Evolutionary conservation across 2,888 invertebrate species (phyloP), one percentile per base, ranked within the genome.

Genomic region (Frankliniella fusca): DNA sequence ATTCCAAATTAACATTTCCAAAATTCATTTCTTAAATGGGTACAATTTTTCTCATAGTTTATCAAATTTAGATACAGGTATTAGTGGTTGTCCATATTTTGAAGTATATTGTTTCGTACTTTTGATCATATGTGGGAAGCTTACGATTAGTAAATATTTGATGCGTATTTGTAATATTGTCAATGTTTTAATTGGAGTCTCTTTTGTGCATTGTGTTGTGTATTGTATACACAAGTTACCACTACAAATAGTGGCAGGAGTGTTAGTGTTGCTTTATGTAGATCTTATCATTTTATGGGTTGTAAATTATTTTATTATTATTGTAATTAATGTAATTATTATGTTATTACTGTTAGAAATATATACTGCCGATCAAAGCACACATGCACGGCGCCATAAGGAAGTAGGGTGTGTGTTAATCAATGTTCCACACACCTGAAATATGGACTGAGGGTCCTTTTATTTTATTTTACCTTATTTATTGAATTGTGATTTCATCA

Each of bases 271-370:
- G 70, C 70, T 76, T 76, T 76, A 76, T 23, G 23, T 76, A 76
- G 70, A 76, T 76, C 70, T 76, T 76, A 12, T 76, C 27, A 12
- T 76, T 27, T 76, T 76, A 76, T 76, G 70, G 27, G 70, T 76
- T 76, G 70, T 76, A 76, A 76, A 76, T 76, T 76, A 76, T 76
- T 76, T 76, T 76, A 76, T 76, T 76, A 76, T 76, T 76, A 76
- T 23, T 76, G 27, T 76, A 23, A 76, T 76, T 76, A 76, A 27
- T 76, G 27, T 27, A 27, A 76, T 23, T 27, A 76, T 76, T 76
- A 76, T 76, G 12, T 12, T 76, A 76, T 76, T 76, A 76, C 70
- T 27, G 23, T 76, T 27, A 76, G 70, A 76, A 76, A 76, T 27
- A 76, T 76, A 27, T 76, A 27, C 70, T 76, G 70, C 70, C 70